Evolutionary conservation across 2,888 invertebrate genomes (phyloP).

Genomic region (Pachydiplax longipennis): DNA sequence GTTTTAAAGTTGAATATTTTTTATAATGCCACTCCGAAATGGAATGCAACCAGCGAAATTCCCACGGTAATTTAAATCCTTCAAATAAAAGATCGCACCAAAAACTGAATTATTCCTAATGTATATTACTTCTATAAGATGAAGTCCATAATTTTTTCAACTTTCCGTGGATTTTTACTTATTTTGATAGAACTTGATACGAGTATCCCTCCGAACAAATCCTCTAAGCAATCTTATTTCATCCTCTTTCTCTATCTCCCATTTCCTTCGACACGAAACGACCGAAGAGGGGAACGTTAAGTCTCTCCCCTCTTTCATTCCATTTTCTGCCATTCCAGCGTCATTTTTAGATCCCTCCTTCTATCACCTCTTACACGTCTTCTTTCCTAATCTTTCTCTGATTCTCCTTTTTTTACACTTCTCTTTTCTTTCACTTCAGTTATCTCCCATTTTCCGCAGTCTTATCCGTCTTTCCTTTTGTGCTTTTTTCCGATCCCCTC

Average conservation of each 20-base stretch:
- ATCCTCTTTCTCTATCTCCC: not conserved
- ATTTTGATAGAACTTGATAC: no score
- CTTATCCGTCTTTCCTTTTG: not conserved
- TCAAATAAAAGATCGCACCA: no score
- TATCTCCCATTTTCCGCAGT: not conserved
- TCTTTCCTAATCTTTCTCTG: not conserved
- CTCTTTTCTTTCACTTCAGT: not conserved
- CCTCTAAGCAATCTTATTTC: no score
- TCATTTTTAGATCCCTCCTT: not conserved
- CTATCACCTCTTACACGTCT: not conserved
- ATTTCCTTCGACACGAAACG: not conserved
- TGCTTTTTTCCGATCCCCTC: not conserved
- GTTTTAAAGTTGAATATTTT: no score
- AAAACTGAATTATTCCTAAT: no score
- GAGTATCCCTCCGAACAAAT: no score
- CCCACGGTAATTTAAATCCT: no score
- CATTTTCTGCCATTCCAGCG: not conserved
- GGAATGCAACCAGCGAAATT: no score
- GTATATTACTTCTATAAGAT: no score
- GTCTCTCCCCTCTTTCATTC: not conserved
- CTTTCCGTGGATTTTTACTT: no score
- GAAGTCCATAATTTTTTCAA: no score
- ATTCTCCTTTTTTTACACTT: not conserved
- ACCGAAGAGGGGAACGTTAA: not conserved
- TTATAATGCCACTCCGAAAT: no score